Evolutionary conservation across 2,113 vertebrate genomes (phyloP), one percentile per base, ranked within the genome.

Genomic region (Pollachius pollachius): DNA sequence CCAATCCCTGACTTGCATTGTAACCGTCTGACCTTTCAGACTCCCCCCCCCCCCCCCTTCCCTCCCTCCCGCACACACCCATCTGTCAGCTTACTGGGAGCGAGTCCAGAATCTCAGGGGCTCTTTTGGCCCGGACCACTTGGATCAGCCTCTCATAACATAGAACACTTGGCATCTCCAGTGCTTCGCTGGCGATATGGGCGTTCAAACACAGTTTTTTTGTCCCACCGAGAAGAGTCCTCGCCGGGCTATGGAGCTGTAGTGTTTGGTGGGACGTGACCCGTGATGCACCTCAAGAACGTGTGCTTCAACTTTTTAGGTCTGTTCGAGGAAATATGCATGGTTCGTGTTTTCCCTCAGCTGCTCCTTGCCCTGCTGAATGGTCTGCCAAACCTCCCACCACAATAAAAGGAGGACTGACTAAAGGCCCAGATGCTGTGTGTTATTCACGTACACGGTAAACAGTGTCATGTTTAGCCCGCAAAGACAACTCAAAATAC

Each of bases 51-150:
- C 30, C 30, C 1, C 30, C 30, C 1, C 5, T 6, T 3, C 30
- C 27, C 30, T 3, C 30, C 3, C 3, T 3, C 30, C 1, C 21
- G 2, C n/a, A 58, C 67, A 48, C 61, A 59, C 73, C 79, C 74
- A 79, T 84, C 84, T 82, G 77, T 70, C 54, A 66, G 62, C 71
- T 73, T 73, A 70, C 75, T 76, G 19, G 41, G 62, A 77, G 27
- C 18, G 48, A 62, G 8, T 58, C 77, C 76, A 64, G 64, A 25
- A 65, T 70, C 64, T 67, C 68, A 66, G 5, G 1, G 9, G 72
- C 79, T 71, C 81, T 81, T 69, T 77, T 83, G 81, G 79, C 84
- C 54, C n/a, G 70, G 25, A 67, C 65, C 67, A n/a, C 67, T 78
- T 72, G 65, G 60, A 83, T 64, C 52, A 64, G 69, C 74, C 77